Conservation (phyloP, 2,888 invertebrate species). For the Diabrotica balteata region DNA sequence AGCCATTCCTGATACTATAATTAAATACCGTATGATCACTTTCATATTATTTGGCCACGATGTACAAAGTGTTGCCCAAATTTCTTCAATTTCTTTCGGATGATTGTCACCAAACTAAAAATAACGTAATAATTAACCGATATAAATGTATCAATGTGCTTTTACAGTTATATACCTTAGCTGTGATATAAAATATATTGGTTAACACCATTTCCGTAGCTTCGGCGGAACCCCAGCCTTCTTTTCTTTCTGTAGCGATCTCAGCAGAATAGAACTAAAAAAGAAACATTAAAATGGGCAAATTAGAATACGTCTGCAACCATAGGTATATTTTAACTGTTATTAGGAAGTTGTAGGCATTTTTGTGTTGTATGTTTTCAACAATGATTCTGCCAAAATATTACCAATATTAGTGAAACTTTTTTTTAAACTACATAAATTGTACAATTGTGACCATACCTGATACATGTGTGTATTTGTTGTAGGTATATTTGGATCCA, state of each 20-base stretch:
- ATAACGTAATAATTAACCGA: too few relatives aligned
- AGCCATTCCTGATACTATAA: constrained; percentile 97
- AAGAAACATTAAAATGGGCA: neutral
- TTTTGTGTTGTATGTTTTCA: too few relatives aligned
- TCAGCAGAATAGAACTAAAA: constrained; percentile 64
- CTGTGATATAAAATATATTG: constrained; percentile 97
- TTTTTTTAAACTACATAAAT: too few relatives aligned
- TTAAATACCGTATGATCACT: constrained; percentile 93
- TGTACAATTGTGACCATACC: constrained; percentile 60
- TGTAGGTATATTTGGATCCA: constrained; percentile 95
- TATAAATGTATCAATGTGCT: too few relatives aligned
- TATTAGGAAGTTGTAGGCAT: too few relatives aligned
- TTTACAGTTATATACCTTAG: constrained; percentile 71
- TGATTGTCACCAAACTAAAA: constrained; percentile 91
- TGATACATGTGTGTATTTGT: constrained; percentile 81
- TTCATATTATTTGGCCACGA: constrained; percentile 98
- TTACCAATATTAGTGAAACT: too few relatives aligned
- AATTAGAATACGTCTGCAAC: neutral
- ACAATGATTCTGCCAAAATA: too few relatives aligned
- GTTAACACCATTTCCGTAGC: constrained; percentile 99
- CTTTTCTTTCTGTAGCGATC: constrained; percentile 69
- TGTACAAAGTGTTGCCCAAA: constrained; percentile 95
- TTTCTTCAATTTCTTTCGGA: constrained; percentile 92
- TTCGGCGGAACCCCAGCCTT: constrained; percentile 97
- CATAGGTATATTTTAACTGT: too few relatives aligned